Conservation (phyloP, 2,113 vertebrate genomes). For the Probosciger aterrimus region DNA sequence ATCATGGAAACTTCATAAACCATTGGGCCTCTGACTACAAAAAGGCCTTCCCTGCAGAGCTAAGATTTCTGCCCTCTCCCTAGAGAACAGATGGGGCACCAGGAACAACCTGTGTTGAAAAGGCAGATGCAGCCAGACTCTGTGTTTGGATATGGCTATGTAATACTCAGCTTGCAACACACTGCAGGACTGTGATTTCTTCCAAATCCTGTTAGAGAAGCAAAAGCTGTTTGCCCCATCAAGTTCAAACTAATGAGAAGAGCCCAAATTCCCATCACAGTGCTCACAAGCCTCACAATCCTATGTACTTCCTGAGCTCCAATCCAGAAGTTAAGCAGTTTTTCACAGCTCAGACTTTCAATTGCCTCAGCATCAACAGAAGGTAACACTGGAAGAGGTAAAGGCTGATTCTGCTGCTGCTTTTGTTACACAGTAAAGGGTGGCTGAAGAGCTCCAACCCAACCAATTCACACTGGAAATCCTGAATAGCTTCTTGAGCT, state of each 20-base stretch:
- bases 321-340: background rate
- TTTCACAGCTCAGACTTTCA: background rate
- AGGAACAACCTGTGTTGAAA: background rate
- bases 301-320: background rate
- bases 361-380: background rate
- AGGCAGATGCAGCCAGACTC: background rate
- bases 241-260: background rate
- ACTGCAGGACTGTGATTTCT: background rate
- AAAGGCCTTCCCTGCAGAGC: background rate
- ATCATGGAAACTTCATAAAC: background rate
- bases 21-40: background rate
- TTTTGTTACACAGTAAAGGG: background rate
- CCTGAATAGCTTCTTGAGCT: background rate
- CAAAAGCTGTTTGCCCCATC: background rate
- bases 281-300: background rate
- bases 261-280: background rate
- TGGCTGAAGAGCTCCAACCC: background rate
- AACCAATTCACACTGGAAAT: background rate
- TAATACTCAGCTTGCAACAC: background rate
- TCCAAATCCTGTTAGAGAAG: background rate
- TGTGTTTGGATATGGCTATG: background rate
- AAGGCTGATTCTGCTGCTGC: background rate
- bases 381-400: accelerated
- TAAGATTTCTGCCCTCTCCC: background rate
- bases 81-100: background rate